A percentile compares a stretch with the other conserved stretches of the same genome.
Evolutionary conservation across 2,113 vertebrate species (phyloP).

Genomic region (Passer montanus): DNA sequence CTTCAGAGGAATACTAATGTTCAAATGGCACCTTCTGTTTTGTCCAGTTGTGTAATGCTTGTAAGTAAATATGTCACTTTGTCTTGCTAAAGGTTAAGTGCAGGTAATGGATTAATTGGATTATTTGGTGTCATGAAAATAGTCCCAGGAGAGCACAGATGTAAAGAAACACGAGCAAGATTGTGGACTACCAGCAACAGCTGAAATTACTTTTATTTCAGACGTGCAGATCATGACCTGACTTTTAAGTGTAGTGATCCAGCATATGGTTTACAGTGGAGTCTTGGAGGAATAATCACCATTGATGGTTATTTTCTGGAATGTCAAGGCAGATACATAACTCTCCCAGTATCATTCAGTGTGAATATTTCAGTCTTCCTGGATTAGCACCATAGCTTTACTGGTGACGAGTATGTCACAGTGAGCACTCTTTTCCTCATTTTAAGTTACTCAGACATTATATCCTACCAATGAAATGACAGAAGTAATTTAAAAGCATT

Average conservation of each 20-base stretch:
- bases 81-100: conserved; percentile 38
- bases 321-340: not conserved
- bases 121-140: not conserved
- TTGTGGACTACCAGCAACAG: not conserved
- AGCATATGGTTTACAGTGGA: not conserved
- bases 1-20: not conserved
- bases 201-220: not conserved
- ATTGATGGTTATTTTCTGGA: not conserved
- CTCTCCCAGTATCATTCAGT: not conserved
- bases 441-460: not conserved
- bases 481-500: not conserved
- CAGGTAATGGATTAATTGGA: conserved; percentile 22
- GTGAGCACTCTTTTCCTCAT: not conserved
- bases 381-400: not conserved
- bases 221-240: not conserved
- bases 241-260: not conserved
- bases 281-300: not conserved
- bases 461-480: not conserved
- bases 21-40: not conserved
- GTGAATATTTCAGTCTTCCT: not conserved
- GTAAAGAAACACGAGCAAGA: not conserved
- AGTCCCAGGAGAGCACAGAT: not conserved
- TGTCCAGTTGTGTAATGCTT: conserved; percentile 11
- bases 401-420: not conserved
- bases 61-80: not conserved